Percentiles rank a stretch among this genome's conserved stretches.
Conservation (phyloP, 2,797 vertebrate genomes). For the Pseudopleuronectes americanus region DNA sequence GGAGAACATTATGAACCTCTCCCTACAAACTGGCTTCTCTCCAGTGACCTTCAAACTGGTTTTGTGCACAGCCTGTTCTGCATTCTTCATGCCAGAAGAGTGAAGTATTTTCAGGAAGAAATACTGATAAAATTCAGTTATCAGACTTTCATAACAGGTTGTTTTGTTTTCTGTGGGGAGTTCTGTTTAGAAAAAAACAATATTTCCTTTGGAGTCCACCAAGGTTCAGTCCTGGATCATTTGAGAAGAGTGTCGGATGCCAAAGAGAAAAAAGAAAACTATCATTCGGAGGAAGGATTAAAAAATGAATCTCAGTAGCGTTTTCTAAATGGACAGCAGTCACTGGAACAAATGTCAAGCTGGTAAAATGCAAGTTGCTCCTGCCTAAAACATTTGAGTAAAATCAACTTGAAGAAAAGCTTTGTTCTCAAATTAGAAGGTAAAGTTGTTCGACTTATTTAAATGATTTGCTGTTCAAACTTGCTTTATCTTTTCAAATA, state of each 20-base stretch:
- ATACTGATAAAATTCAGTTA: not conserved
- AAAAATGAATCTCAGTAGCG: too few species aligned
- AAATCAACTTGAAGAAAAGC: too few species aligned
- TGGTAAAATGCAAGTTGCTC: too few species aligned
- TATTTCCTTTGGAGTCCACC: not conserved
- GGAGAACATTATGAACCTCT: slow-evolving; percentile 2
- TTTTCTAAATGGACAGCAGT: too few species aligned
- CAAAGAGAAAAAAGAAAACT: too few species aligned
- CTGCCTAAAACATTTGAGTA: too few species aligned
- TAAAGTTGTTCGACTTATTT: too few species aligned
- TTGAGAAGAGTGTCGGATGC: not conserved
- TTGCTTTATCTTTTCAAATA: too few species aligned
- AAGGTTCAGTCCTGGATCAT: not conserved
- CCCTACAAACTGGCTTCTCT: not conserved
- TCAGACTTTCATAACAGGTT: not conserved
- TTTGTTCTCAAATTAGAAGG: too few species aligned
- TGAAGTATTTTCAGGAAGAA: not conserved
- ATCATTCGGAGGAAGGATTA: too few species aligned
- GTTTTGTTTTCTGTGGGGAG: not conserved
- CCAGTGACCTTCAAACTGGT: not conserved
- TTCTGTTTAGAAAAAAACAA: not conserved
- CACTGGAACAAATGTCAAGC: too few species aligned
- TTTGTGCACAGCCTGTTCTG: not conserved
- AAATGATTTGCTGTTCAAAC: too few species aligned
- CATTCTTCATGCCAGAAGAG: not conserved